A percentile compares a stretch with the other conserved stretches of the same genome.
These are phyloP conservation scores for Cyprinodon brontotheroides DNA, from an alignment of 2,113 vertebrate species.

Conservation along the genomic window DNA sequence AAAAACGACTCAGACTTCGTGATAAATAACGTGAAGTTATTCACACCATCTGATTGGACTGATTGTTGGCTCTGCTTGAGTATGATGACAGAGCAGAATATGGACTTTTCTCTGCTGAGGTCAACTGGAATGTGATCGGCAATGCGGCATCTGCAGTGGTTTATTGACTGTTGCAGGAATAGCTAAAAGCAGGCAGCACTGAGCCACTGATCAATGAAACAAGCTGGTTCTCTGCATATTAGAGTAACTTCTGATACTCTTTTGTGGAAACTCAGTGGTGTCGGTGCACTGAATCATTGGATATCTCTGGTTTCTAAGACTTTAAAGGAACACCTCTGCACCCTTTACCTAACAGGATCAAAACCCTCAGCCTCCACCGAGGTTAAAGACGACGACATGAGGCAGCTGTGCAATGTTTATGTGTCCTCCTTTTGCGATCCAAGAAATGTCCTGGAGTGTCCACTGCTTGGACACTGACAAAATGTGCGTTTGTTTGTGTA, in stretches of 20 bases:
- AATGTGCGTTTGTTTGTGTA: slow-evolving; percentile 78
- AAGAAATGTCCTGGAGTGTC: slow-evolving; percentile 69
- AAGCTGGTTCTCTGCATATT: slow-evolving; percentile 62
- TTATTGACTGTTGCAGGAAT: slow-evolving; percentile 76
- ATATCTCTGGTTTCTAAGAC: neutral
- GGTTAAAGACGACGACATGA: slow-evolving; percentile 57
- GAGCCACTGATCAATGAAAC: slow-evolving; percentile 70
- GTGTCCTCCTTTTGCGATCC: slow-evolving; percentile 66
- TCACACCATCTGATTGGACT: slow-evolving; percentile 10
- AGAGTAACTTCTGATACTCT: slow-evolving; percentile 31
- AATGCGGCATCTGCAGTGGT: slow-evolving; percentile 63
- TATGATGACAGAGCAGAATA: slow-evolving; percentile 64
- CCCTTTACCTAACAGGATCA: slow-evolving; percentile 50
- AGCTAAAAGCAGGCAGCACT: slow-evolving; percentile 63
- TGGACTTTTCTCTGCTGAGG: slow-evolving; percentile 60
- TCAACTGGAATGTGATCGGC: slow-evolving; percentile 67
- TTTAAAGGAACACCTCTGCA: slow-evolving; percentile 30
- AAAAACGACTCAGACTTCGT: neutral
- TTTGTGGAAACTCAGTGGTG: slow-evolving; percentile 45
- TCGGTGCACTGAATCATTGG: slow-evolving; percentile 16
- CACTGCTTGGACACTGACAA: slow-evolving; percentile 65
- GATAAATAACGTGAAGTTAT: slow-evolving; percentile 2
- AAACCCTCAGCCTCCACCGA: slow-evolving; percentile 13
- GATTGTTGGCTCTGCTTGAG: slow-evolving; percentile 26
- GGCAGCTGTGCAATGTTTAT: slow-evolving; percentile 81